Base-by-base conservation (phyloP, 2,888 invertebrate species). In the Sphinx pinastri region DNA sequence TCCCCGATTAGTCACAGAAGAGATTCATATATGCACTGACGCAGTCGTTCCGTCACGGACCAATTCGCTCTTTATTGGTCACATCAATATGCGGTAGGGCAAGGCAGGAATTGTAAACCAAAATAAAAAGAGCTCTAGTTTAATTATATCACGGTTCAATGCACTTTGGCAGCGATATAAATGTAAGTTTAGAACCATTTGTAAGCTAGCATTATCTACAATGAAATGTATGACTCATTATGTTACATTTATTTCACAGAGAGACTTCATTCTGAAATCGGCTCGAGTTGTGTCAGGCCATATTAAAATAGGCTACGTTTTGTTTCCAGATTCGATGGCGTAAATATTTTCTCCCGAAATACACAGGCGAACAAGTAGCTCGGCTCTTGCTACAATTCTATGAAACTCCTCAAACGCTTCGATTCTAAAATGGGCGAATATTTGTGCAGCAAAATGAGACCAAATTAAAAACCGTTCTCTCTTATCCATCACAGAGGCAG, bases 1-100 rank as follows among this genome's bases (percentile, higher is more conserved):
- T 38, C 38, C 49, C 49, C 49, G 63, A 19, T 63, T 63, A 63
- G 63, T 49, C 63, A 63, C 63, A 19, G 13, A 49, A 63, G 60
- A 60, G 63, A 63, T 63, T 63, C 63, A 63, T 63, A 63, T 63
- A 47, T 12, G 49, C 19, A 49, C 13, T 63, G 63, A 63, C 63
- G 63, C 8, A 12, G 49, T 16, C 16, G 60, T 49, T 19, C 49
- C 38, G 58, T 38, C 58, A 19, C 63, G 63, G 63, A 49, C 49
- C 63, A 49, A 63, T 63, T 63, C 63, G 16, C 19, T 19, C 47
- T 49, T 45, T 63, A 63, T 63, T 63, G 63, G 49, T 13, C 47
- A 49, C 63, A 63, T 63, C 63, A 49, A 49, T 63, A 63, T 63
- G 63, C 63, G 49, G 49, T 49, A 49, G 63, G 6, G 25, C 57